Evolutionary conservation across 2,797 vertebrate genomes (phyloP).

Genomic region (Setipinna tenuifilis): DNA sequence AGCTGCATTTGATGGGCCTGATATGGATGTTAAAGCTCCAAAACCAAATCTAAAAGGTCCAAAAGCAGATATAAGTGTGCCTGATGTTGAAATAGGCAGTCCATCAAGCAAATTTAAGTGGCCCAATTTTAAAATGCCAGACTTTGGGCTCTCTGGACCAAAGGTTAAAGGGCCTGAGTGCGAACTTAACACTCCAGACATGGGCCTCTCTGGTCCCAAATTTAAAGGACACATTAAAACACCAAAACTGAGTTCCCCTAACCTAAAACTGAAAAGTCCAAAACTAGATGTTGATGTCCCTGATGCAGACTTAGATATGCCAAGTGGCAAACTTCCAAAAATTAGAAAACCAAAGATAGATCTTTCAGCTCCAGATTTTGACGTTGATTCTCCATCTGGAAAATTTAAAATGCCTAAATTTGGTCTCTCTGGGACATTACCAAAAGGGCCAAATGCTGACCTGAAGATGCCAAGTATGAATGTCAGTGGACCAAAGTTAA

Average conservation of each 20-base stretch:
- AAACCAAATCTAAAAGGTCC: conserved; percentile 54
- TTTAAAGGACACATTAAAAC: conserved; percentile 40
- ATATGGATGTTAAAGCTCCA: conserved; percentile 55
- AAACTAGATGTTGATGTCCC: conserved; percentile 45
- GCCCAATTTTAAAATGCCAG: conserved; percentile 53
- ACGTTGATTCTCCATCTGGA: conserved; percentile 52
- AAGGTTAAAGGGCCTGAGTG: conserved; percentile 46
- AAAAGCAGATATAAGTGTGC: background rate
- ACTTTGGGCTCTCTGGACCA: conserved; percentile 55
- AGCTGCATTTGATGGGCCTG: conserved; percentile 25
- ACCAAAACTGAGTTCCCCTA: conserved; percentile 42
- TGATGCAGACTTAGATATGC: conserved; percentile 42
- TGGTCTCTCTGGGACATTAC: conserved; percentile 14
- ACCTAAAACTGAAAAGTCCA: conserved; percentile 40
- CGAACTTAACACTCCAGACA: conserved; percentile 45
- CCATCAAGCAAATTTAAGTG: conserved; percentile 52
- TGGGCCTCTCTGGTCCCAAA: conserved; percentile 49
- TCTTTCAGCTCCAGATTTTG: conserved; percentile 50
- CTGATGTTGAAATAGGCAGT: conserved; percentile 26
- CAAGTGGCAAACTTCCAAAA: conserved; percentile 47
- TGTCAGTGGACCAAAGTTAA: conserved; percentile 43
- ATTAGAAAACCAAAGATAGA: conserved; percentile 51
- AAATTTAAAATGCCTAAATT: conserved; percentile 60
- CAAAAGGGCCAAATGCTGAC: conserved; percentile 44
- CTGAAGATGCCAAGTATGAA: conserved; percentile 49